phyloP scores from a whole-genome alignment of 2,797 vertebrate genomes.

The Sebastes cheni region DNA sequence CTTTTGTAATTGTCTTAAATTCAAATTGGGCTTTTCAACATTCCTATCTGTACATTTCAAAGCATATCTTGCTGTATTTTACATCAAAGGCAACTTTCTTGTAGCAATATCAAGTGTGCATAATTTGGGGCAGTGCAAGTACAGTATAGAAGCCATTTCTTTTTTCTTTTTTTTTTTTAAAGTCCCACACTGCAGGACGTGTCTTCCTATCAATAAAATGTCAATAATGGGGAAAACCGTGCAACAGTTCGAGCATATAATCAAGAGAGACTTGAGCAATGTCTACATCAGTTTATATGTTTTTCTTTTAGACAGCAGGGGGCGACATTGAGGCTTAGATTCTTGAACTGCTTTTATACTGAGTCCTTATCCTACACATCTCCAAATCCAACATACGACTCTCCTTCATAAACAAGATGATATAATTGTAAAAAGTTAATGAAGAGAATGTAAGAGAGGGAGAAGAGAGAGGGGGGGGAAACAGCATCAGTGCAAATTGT shows the following conservation, averaged over 20 bases:
- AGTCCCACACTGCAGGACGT: conserved; percentile 46
- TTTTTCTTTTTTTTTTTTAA: not conserved
- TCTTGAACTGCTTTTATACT: not conserved
- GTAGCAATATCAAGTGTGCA: conserved; percentile 61
- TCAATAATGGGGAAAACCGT: conserved; percentile 29
- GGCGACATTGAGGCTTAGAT: conserved; percentile 29
- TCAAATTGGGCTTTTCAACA: conserved; percentile 52
- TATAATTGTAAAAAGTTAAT: not conserved
- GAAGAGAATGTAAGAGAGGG: not conserved
- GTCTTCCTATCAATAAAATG: conserved; percentile 28
- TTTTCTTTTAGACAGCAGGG: conserved; percentile 38
- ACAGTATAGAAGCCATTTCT: conserved; percentile 31
- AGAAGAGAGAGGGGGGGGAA: not conserved
- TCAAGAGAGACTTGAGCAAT: conserved; percentile 15
- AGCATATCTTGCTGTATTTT: conserved; percentile 74
- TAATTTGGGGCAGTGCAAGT: conserved; percentile 73
- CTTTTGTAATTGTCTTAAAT: conserved; percentile 36
- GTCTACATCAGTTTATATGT: conserved; percentile 10
- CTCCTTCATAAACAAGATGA: conserved; percentile 11
- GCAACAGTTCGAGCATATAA: conserved; percentile 11
- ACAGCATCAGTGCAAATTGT: conserved; percentile 5
- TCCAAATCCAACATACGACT: conserved; percentile 18
- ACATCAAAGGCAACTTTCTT: conserved; percentile 80
- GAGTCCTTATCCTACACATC: not conserved
- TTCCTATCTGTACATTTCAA: conserved; percentile 72